Evolutionary conservation across 2,888 invertebrate genomes (phyloP), one percentile per base, ranked within the genome.

Genomic region (Rotaria sp.): DNA sequence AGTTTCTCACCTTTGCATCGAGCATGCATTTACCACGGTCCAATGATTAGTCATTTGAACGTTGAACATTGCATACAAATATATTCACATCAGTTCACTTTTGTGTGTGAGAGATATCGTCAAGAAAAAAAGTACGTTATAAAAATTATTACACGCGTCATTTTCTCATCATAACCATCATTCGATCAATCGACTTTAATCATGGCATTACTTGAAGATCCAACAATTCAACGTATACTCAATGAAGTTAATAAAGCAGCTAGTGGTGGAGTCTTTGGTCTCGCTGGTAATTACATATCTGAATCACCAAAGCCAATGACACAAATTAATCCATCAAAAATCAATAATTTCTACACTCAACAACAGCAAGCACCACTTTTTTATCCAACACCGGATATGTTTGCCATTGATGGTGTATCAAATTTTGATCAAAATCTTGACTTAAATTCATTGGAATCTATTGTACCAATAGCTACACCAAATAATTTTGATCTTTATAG

Each of bases 161-260:
- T 35, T 21, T 26, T 18, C 35, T 67, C 67, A 67, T 5, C 35
- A 18, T 15, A 35, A 67, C 18, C 21, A 67, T 35, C 35, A 30
- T 35, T 35, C 35, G 57, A 57, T 7, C 57, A 57, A n/a, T 35
- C 18, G 18, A 67, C 35, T 35, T 35, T 15, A 38, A 18, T 13
- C 18, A 80, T 45, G 45, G 80, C 80, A 45, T 45, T 80, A 45
- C 13, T 80, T 26, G 41, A 80, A 80, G 80, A 80, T 80, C 80
- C 80, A 41, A 80, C 80, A 13, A 80, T 80, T 45, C 80, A 80
- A 80, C 41, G 45, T 41, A 80, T 80, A 2, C 45, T 80, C 0
- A 45, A 45, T 45, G 80, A 80, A 80, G 80, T 80, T 8, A 80
- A 80, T 45, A 80, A 80, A 80, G 80, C 80, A 1, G 80, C 80